phyloP scores from a whole-genome alignment of 1,140 invertebrate species.

The Xylocopa sonorina region DNA sequence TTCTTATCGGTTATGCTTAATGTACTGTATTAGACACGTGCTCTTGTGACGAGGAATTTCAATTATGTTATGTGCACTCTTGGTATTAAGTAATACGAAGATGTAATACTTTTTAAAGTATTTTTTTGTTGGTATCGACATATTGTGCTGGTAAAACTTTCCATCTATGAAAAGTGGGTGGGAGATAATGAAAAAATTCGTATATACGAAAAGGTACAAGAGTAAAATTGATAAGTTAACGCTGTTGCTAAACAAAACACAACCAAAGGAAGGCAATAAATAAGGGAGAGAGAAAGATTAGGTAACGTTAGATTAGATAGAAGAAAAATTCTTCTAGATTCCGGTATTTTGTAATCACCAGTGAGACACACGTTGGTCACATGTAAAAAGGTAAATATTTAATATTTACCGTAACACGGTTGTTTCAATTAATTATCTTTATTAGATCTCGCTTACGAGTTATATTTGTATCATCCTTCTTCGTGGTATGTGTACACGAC shows the following conservation, averaged over 20 bases:
- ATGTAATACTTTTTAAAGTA: not conserved
- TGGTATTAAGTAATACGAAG: not conserved
- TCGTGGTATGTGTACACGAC: not conserved
- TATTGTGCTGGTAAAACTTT: not conserved
- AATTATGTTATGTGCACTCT: not conserved
- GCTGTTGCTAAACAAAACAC: not conserved
- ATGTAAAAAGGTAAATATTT: conserved; percentile 26
- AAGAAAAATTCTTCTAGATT: not conserved
- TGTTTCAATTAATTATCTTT: conserved; percentile 29
- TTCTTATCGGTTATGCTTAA: not conserved
- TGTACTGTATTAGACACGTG: not conserved
- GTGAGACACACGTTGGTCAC: not conserved
- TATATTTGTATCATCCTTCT: not conserved
- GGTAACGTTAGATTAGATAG: not conserved
- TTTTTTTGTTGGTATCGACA: not conserved
- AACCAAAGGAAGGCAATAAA: not conserved
- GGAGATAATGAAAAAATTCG: not conserved
- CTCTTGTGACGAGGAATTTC: not conserved
- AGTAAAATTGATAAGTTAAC: not conserved
- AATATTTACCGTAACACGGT: conserved; percentile 14
- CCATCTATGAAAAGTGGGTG: no score
- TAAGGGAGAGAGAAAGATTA: not conserved
- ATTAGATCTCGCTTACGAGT: conserved; percentile 1
- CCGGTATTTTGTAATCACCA: not conserved
- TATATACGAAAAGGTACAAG: not conserved